These are phyloP conservation scores for Alloscopus bannaensis DNA, from an alignment of 2,888 invertebrate genomes.

Conservation along the genomic window DNA sequence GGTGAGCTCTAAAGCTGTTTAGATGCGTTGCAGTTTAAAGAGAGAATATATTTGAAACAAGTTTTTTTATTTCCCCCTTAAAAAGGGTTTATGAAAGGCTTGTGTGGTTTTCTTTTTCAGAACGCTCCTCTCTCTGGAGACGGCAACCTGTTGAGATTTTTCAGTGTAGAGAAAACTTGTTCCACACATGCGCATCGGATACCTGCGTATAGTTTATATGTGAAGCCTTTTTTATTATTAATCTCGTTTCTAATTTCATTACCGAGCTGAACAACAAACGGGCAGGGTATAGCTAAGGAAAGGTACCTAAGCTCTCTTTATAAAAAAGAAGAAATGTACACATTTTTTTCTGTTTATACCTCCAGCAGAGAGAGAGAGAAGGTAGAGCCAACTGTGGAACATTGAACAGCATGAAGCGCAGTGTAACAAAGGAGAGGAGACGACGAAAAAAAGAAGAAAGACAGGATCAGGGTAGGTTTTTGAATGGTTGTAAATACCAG, in stretches of 20 bases:
- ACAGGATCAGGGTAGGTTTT: slow-evolving; percentile 68
- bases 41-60: not conserved
- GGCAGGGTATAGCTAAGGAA: slow-evolving; percentile 12
- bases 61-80: slow-evolving; percentile 33
- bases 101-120: not conserved
- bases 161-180: slow-evolving; percentile 62
- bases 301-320: not conserved
- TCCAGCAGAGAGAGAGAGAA: slow-evolving; percentile 62
- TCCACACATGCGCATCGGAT: slow-evolving; percentile 43
- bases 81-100: not conserved
- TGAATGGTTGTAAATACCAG: slow-evolving; percentile 72
- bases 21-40: not conserved
- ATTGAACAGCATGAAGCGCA: slow-evolving; percentile 50
- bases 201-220: slow-evolving; percentile 45
- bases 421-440: slow-evolving; percentile 3
- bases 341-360: slow-evolving; percentile 38
- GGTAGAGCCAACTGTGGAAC: no score
- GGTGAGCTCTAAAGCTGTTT: not conserved
- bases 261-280: slow-evolving; percentile 15
- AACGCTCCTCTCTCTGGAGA: slow-evolving; percentile 39
- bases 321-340: not conserved
- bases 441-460: slow-evolving; percentile 55
- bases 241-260: slow-evolving; percentile 64
- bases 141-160: slow-evolving; percentile 62
- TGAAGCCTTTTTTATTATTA: no score